Conservation (phyloP, 1,140 invertebrate species). For the Conopomorpha cramerella region DNA sequence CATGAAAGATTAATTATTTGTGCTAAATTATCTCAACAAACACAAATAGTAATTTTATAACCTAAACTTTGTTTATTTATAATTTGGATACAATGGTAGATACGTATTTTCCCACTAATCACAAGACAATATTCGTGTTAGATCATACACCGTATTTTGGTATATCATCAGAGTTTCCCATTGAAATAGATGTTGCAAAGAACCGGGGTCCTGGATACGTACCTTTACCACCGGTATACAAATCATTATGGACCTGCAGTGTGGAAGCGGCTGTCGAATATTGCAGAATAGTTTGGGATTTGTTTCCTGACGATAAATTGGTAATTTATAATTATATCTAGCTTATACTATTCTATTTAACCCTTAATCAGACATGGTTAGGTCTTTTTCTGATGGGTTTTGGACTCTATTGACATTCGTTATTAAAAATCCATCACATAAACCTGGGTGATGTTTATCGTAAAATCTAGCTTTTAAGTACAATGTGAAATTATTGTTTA, state of each 20-base stretch:
- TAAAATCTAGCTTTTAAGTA: too few species aligned
- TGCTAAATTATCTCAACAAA: not conserved
- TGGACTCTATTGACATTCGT: too few species aligned
- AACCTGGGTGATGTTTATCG: too few species aligned
- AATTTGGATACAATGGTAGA: slow-evolving; percentile 4
- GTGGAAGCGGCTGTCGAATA: slow-evolving; percentile 95
- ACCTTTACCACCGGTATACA: slow-evolving; percentile 72
- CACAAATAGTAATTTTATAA: not conserved
- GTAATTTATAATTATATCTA: too few species aligned
- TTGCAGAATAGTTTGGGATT: slow-evolving; percentile 94
- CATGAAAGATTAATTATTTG: not conserved
- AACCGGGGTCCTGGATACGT: slow-evolving; percentile 69
- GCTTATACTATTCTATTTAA: too few species aligned
- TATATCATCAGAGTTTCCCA: slow-evolving; percentile 81
- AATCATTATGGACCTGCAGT: slow-evolving; percentile 93
- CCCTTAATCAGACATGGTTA: too few species aligned
- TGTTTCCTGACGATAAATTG: slow-evolving; percentile 87
- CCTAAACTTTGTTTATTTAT: not conserved
- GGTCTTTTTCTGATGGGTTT: too few species aligned
- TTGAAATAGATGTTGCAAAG: slow-evolving; percentile 88
- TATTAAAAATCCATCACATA: too few species aligned
- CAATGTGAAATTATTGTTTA: too few species aligned
- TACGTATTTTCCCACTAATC: slow-evolving; percentile 65
- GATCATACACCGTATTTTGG: slow-evolving; percentile 91
- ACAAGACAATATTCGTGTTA: slow-evolving; percentile 94